phyloP scores from a whole-genome alignment of 2,888 invertebrate species.

The Drosophila trichaetosa region DNA sequence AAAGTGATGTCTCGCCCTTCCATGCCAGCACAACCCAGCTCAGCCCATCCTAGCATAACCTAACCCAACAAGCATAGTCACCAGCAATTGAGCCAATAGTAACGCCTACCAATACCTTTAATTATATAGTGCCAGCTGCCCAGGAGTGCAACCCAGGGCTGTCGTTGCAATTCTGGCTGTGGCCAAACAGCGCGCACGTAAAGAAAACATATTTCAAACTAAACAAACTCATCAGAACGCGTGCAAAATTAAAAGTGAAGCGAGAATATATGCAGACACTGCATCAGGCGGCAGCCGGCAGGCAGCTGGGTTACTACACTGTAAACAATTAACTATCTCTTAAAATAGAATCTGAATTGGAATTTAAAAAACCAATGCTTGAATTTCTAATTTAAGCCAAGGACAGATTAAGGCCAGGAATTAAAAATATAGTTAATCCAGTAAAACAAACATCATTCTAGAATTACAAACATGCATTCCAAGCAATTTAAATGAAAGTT shows the following conservation, averaged over 20 bases:
- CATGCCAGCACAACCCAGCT: not conserved
- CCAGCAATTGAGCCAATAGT: constrained; percentile 73
- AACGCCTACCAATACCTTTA: constrained; percentile 80
- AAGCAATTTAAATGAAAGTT: not conserved
- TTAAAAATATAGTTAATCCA: not conserved
- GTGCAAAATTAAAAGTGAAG: constrained; percentile 77
- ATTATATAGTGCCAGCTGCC: constrained; percentile 70
- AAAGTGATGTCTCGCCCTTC: constrained; percentile 33
- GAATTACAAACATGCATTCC: not conserved
- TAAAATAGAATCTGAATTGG: not conserved
- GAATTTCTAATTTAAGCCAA: not conserved
- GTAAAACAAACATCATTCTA: not conserved
- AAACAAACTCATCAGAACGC: constrained; percentile 80
- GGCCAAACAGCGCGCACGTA: constrained; percentile 78
- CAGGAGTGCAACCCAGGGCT: constrained; percentile 43
- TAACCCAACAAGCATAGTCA: constrained; percentile 16
- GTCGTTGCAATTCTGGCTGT: constrained; percentile 7
- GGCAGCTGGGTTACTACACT: not conserved
- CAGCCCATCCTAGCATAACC: not conserved
- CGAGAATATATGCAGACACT: constrained; percentile 61
- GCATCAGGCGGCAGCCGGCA: constrained; percentile 21
- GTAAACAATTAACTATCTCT: not conserved
- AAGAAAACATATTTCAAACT: constrained; percentile 81
- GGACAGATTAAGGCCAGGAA: not conserved
- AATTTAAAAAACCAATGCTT: not conserved